Conservation (phyloP, 64 coral and sea anemone genomes). For the Dendrophyllia cribrosa region DNA sequence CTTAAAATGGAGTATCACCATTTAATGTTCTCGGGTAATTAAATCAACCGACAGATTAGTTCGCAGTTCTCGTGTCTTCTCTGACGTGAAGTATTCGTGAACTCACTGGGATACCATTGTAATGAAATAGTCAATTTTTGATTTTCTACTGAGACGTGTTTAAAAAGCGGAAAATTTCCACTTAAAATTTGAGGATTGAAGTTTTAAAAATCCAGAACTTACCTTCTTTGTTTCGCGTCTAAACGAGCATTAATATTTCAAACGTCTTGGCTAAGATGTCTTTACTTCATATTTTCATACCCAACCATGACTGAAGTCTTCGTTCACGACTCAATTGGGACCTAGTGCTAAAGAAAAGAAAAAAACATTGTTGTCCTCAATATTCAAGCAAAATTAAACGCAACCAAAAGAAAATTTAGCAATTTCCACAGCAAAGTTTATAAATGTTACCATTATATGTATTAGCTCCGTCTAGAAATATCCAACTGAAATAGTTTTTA, state of each 20-base stretch:
- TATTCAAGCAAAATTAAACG: neutral
- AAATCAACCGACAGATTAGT: neutral
- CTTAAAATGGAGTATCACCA: slow-evolving; percentile 37
- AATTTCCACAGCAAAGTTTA: neutral
- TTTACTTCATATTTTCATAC: neutral
- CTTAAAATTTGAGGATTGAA: neutral
- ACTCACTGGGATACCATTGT: neutral
- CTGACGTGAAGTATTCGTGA: neutral
- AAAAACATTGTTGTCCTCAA: neutral
- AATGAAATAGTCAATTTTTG: neutral
- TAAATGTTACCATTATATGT: neutral
- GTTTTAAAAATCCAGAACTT: neutral
- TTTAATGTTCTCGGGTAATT: slow-evolving; percentile 41
- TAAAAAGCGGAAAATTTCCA: too few species aligned
- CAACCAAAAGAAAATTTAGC: neutral
- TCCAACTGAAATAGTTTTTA: neutral
- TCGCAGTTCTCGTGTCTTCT: neutral
- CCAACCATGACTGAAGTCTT: neutral
- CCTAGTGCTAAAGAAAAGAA: neutral
- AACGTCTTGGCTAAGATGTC: neutral
- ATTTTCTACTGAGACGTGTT: neutral
- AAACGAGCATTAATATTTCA: slow-evolving; percentile 39
- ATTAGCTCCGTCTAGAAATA: neutral
- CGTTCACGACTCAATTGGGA: too few species aligned
- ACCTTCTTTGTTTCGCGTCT: neutral